Evolutionary conservation across 2,113 vertebrate species (phyloP).

Genomic region (Ranitomeya imitator): DNA sequence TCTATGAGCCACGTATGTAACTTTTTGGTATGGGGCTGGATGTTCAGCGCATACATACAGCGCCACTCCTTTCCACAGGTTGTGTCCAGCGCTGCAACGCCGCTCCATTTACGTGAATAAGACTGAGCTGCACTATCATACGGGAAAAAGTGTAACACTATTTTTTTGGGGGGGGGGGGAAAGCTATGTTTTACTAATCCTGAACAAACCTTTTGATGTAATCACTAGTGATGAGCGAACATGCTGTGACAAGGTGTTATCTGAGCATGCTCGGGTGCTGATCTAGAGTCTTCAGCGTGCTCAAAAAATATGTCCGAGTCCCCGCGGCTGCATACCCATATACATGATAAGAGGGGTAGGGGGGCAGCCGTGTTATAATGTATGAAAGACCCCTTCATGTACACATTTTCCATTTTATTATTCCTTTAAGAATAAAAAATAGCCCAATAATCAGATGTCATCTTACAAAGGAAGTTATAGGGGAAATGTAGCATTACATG

Average conservation of each 20-base stretch:
- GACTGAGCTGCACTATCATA: background rate
- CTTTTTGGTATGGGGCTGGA: background rate
- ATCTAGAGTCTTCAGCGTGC: too few relatives aligned
- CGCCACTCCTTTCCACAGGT: background rate
- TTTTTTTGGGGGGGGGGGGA: background rate
- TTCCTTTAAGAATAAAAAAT: too few relatives aligned
- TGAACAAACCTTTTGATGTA: background rate
- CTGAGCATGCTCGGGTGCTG: too few relatives aligned
- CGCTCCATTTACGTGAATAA: background rate
- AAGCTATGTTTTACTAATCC: background rate
- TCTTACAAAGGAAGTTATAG: too few relatives aligned
- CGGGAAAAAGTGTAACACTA: background rate
- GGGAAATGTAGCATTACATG: too few relatives aligned
- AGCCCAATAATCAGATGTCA: too few relatives aligned
- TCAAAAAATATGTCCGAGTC: too few relatives aligned
- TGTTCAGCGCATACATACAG: background rate
- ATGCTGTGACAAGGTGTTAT: too few relatives aligned
- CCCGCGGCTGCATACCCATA: too few relatives aligned
- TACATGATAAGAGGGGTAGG: background rate
- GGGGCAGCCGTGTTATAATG: background rate
- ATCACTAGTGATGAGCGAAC: background rate
- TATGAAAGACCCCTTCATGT: too few relatives aligned
- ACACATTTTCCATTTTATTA: too few relatives aligned
- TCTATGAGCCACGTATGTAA: too few relatives aligned
- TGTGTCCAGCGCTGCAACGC: background rate